A percentile compares a stretch with the other conserved stretches of the same genome.
Evolutionary conservation across 1,140 invertebrate species (phyloP).

Genomic region (Penaeus japonicus): DNA sequence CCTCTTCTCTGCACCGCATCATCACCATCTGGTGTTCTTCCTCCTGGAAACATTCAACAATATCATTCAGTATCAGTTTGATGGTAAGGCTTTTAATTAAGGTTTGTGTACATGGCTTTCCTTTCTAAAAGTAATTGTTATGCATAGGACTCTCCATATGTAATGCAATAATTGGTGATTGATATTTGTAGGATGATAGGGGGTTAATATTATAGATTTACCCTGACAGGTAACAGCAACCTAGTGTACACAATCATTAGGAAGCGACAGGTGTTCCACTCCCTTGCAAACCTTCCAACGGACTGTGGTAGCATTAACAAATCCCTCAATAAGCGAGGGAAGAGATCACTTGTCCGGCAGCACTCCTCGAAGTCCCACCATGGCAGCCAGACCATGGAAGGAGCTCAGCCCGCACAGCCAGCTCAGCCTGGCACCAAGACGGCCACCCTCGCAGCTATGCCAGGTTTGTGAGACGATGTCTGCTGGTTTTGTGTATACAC

Average conservation of each 20-base stretch:
- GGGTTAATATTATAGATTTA: background rate
- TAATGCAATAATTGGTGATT: too few relatives aligned
- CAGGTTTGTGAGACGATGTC: slow-evolving; percentile 34
- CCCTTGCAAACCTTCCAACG: slow-evolving; percentile 92
- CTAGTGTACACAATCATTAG: slow-evolving; percentile 98
- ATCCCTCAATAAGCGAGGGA: slow-evolving; percentile 65
- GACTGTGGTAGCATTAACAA: slow-evolving; percentile 90
- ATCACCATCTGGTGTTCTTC: slow-evolving; percentile 99
- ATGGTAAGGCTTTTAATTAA: slow-evolving; percentile 74
- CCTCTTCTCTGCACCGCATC: slow-evolving; percentile 92
- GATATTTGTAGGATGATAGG: too few relatives aligned
- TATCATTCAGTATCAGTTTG: slow-evolving; percentile 99
- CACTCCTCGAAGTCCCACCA: slow-evolving; percentile 62
- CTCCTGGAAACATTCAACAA: slow-evolving; percentile 99
- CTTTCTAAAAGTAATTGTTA: too few relatives aligned
- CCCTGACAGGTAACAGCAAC: slow-evolving; percentile 86
- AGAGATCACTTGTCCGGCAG: slow-evolving; percentile 64
- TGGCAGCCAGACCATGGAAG: slow-evolving; percentile 74
- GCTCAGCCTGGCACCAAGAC: slow-evolving; percentile 91
- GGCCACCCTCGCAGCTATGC: slow-evolving; percentile 75
- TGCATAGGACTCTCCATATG: too few relatives aligned
- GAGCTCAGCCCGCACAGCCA: slow-evolving; percentile 82
- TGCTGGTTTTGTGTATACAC: background rate
- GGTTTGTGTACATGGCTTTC: too few relatives aligned
- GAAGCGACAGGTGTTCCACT: slow-evolving; percentile 96